Percentiles rank a stretch among this genome's conserved stretches.
Conservation (phyloP, 2,113 vertebrate species). For the Todiramphus saurophagus region DNA sequence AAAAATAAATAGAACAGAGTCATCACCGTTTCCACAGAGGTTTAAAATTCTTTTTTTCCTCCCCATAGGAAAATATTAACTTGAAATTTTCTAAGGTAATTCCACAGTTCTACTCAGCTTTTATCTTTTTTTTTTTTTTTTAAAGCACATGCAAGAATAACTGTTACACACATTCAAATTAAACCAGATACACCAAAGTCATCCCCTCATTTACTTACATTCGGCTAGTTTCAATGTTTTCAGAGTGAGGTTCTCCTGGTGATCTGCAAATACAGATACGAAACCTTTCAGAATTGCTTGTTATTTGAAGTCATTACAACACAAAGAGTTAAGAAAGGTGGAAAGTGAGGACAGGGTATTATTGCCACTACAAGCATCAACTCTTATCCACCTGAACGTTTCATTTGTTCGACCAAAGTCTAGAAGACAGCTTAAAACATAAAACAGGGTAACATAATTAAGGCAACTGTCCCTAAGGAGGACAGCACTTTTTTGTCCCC, state of each 20-base stretch:
- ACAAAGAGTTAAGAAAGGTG: neutral
- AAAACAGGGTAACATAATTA: neutral
- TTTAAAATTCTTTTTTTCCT: neutral
- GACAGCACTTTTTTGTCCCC: neutral
- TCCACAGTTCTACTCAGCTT: neutral
- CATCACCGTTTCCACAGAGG: neutral
- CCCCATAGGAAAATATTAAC: neutral
- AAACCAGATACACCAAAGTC: neutral
- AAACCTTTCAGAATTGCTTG: constrained; percentile 1
- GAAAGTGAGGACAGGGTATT: neutral
- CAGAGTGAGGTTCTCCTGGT: constrained; percentile 84
- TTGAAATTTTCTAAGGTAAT: neutral
- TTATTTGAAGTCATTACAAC: neutral
- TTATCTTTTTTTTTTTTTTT: neutral
- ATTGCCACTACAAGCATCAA: neutral
- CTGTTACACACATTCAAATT: neutral
- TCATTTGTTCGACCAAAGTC: neutral
- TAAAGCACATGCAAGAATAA: neutral
- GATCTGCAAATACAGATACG: constrained; percentile 80
- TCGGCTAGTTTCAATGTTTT: constrained; percentile 92
- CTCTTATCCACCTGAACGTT: neutral
- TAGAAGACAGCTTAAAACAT: neutral
- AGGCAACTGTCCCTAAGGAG: neutral
- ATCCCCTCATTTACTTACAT: constrained; percentile 86
- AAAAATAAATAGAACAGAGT: neutral